Conservation (phyloP, 2,888 invertebrate species). For the Cephus spinipes region DNA sequence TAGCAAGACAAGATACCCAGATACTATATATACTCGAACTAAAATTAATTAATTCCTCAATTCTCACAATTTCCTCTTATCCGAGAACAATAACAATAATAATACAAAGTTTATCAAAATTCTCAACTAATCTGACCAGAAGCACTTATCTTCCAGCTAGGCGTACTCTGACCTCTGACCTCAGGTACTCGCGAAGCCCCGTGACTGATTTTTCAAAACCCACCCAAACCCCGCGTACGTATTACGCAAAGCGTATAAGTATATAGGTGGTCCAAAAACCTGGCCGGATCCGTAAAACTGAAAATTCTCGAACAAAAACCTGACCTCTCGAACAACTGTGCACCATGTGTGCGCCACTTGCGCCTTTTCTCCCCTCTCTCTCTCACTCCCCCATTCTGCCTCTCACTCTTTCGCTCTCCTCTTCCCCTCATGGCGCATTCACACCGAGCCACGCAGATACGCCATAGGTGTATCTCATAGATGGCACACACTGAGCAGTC, state of each 20-base stretch:
- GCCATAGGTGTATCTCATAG: slow-evolving; percentile 7
- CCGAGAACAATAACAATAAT: neutral
- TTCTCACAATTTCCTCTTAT: neutral
- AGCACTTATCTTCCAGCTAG: neutral
- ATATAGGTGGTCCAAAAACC: slow-evolving; percentile 13
- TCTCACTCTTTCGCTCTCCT: slow-evolving; percentile 30
- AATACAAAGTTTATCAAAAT: too few relatives aligned
- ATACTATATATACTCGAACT: neutral
- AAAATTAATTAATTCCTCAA: neutral
- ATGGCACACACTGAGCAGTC: slow-evolving; percentile 13
- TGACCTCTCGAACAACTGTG: slow-evolving; percentile 66
- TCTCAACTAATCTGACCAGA: neutral
- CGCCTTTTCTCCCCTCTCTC: slow-evolving; percentile 41
- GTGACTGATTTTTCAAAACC: slow-evolving; percentile 35
- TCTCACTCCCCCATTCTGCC: slow-evolving; percentile 27
- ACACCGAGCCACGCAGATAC: neutral
- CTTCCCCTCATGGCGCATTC: slow-evolving; percentile 7
- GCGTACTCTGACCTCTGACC: neutral
- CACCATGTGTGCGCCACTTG: slow-evolving; percentile 66
- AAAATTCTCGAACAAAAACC: slow-evolving; percentile 63
- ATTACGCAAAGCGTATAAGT: slow-evolving; percentile 18
- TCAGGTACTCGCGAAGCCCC: slow-evolving; percentile 25
- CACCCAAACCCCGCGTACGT: slow-evolving; percentile 4
- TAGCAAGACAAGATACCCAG: neutral
- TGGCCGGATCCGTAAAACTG: slow-evolving; percentile 57